Evolutionary conservation across 1,140 invertebrate genomes (phyloP).

Genomic region (Hermetia illucens): DNA sequence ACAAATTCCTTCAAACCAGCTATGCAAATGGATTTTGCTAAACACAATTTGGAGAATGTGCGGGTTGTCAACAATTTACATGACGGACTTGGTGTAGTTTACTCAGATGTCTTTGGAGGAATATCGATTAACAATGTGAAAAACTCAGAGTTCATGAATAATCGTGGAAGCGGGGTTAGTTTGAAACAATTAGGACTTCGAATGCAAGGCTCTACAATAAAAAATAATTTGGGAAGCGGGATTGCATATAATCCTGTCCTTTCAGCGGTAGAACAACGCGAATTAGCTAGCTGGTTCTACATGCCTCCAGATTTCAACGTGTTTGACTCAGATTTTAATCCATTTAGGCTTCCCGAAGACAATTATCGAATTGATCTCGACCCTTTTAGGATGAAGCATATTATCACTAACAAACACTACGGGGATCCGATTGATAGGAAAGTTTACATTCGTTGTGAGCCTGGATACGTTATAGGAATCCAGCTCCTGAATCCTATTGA

Average conservation of each 20-base stretch:
- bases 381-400: constrained; percentile 59
- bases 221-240: constrained; percentile 75
- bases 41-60: constrained; percentile 77
- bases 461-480: constrained; percentile 63
- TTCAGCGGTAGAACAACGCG: constrained; percentile 68
- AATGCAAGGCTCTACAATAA: constrained; percentile 58
- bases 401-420: constrained; percentile 51
- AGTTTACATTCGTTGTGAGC: constrained; percentile 47
- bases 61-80: constrained; percentile 67
- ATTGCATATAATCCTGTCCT: constrained; percentile 86
- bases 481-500: constrained; percentile 78
- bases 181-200: constrained; percentile 76
- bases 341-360: constrained; percentile 47
- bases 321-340: constrained; percentile 51
- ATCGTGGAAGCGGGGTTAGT: constrained; percentile 76
- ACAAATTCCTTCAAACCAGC: constrained; percentile 84
- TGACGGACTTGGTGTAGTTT: constrained; percentile 77
- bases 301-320: constrained; percentile 46
- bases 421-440: constrained; percentile 41
- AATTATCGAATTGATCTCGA: constrained; percentile 47
- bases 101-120: constrained; percentile 75
- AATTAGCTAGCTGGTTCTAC: constrained; percentile 84
- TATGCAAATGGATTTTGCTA: constrained; percentile 90
- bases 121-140: constrained; percentile 73
- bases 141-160: constrained; percentile 77